phyloP scores from a whole-genome alignment of 2,797 vertebrate species.

The Hyperoplus lanceolatus region DNA sequence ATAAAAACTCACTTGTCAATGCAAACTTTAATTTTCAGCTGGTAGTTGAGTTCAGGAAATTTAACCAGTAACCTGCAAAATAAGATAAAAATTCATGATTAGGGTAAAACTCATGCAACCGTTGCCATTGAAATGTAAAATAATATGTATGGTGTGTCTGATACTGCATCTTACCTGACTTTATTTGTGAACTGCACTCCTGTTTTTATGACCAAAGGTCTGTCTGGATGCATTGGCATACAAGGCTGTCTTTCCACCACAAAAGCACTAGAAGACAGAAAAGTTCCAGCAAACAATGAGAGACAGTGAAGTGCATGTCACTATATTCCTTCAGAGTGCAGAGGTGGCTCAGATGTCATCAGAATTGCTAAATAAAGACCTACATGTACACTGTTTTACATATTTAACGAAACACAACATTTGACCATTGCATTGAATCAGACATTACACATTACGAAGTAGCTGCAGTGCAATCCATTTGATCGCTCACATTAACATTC shows the following conservation, averaged over 20 bases:
- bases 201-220: conserved; percentile 98
- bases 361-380: background rate
- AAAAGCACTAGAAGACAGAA: conserved; percentile 88
- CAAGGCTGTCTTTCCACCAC: conserved; percentile 98
- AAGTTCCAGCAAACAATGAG: too few species aligned
- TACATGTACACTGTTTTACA: background rate
- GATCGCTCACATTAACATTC: background rate
- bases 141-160: background rate
- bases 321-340: background rate
- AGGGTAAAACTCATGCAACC: background rate
- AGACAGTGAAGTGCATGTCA: too few species aligned
- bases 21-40: conserved; percentile 99
- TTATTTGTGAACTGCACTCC: conserved; percentile 99
- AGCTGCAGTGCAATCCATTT: background rate
- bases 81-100: conserved; percentile 11
- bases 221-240: conserved; percentile 99
- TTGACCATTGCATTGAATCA: background rate
- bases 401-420: background rate
- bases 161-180: conserved; percentile 88
- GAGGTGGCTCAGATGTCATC: conserved; percentile 6
- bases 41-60: conserved; percentile 98
- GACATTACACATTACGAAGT: background rate
- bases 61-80: conserved; percentile 94
- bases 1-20: conserved; percentile 95
- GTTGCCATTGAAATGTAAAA: background rate